These are phyloP conservation scores for Anisognathus igniventris DNA, from an alignment of 2,797 vertebrate species.

Conservation along the genomic window DNA sequence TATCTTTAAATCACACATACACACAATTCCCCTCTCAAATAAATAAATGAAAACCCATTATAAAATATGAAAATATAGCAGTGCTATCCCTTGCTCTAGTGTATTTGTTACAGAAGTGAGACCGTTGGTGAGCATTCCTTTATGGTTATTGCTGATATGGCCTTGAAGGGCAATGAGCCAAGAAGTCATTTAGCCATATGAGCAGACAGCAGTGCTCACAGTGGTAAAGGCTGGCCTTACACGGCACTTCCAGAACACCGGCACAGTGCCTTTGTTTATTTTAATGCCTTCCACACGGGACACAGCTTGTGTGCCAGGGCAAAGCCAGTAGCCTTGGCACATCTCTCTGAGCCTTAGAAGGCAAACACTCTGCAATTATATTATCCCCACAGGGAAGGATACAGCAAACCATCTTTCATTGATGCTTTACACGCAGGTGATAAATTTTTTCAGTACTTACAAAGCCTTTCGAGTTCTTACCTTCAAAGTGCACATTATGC, in stretches of 20 bases:
- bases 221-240: neutral
- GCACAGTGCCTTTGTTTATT: too few species aligned
- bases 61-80: neutral
- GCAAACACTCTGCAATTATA: neutral
- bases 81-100: neutral
- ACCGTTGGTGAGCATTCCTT: neutral
- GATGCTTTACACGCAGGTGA: neutral
- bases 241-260: neutral
- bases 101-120: neutral
- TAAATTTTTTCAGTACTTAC: neutral
- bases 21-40: neutral
- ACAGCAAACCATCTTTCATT: neutral
- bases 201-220: neutral
- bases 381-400: neutral
- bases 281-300: neutral
- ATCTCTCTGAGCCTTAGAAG: neutral
- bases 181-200: neutral
- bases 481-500: neutral
- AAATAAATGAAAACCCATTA: neutral
- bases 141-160: neutral
- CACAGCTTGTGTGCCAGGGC: neutral
- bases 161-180: neutral
- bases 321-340: neutral
- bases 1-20: neutral
- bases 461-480: neutral